Conservation (phyloP, 2,113 vertebrate species). For the Galemys pyrenaicus region DNA sequence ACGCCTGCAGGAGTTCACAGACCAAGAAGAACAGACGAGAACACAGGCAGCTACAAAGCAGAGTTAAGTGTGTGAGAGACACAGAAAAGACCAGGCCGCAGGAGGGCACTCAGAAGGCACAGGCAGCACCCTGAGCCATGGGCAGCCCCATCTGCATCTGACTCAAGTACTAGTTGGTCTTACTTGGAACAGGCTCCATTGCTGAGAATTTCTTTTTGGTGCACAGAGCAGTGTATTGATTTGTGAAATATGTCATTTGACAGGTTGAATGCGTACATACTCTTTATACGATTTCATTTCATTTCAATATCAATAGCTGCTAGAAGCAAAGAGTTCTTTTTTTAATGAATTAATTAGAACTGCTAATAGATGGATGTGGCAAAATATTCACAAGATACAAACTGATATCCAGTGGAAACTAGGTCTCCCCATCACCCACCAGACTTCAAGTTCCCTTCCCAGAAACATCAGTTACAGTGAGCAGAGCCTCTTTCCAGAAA, state of each 20-base stretch:
- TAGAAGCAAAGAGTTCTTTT: conserved; percentile 52
- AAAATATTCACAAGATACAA: conserved; percentile 47
- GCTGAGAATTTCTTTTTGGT: background rate
- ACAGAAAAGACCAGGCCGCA: background rate
- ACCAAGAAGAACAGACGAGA: background rate
- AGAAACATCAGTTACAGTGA: background rate
- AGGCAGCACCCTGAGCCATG: rapidly evolving
- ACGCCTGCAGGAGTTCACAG: background rate
- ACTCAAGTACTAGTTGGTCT: background rate
- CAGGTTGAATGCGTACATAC: conserved; percentile 47
- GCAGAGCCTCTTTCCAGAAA: conserved; percentile 18
- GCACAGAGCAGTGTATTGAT: background rate
- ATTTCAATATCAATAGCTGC: conserved; percentile 57
- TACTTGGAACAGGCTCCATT: background rate
- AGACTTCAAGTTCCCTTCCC: background rate
- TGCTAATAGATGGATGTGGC: background rate
- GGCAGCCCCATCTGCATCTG: background rate
- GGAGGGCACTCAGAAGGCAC: background rate
- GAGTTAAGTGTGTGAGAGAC: too few species aligned
- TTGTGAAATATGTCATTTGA: conserved; percentile 15
- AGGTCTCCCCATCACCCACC: background rate
- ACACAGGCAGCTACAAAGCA: background rate
- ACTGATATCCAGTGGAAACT: background rate
- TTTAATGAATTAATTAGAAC: conserved; percentile 71
- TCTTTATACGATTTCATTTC: conserved; percentile 52